These are phyloP conservation scores for Samia ricini DNA, from an alignment of 1,140 invertebrate species.

Conservation along the genomic window DNA sequence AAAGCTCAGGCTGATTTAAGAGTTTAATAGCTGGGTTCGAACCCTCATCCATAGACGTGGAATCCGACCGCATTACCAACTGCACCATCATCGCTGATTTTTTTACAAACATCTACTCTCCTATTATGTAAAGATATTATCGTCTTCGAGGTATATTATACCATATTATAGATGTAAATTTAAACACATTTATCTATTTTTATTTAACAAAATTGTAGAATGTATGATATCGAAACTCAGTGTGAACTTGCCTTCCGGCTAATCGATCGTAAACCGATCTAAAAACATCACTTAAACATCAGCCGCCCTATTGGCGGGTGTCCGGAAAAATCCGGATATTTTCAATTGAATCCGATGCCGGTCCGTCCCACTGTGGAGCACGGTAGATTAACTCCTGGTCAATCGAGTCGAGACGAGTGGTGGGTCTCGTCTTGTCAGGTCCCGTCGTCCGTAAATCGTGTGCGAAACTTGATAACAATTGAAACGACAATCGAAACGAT, in stretches of 20 bases:
- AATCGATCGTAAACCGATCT: conserved; percentile 61
- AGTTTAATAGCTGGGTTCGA: no score
- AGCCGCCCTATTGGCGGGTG: conserved; percentile 26
- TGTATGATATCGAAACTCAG: neutral
- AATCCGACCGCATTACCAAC: no score
- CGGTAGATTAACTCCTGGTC: conserved; percentile 50
- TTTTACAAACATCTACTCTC: no score
- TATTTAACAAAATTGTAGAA: neutral
- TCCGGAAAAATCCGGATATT: conserved; percentile 45
- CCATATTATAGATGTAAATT: no score
- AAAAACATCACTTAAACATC: conserved; percentile 56
- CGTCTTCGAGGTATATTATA: no score
- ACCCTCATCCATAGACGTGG: no score
- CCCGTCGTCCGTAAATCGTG: conserved; percentile 68
- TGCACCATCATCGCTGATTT: no score
- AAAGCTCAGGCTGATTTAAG: no score
- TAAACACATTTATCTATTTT: no score
- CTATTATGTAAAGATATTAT: no score
- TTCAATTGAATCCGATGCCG: conserved; percentile 62
- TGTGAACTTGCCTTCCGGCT: conserved; percentile 20
- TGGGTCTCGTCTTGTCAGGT: conserved; percentile 21
- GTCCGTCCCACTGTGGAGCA: conserved; percentile 41
- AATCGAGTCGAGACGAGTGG: conserved; percentile 27
- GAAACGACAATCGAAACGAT: neutral
- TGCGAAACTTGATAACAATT: conserved; percentile 38